Percentiles rank a stretch among this genome's conserved stretches.
phyloP scores from a whole-genome alignment of 2,113 vertebrate genomes.

The Syngnathus floridae region DNA sequence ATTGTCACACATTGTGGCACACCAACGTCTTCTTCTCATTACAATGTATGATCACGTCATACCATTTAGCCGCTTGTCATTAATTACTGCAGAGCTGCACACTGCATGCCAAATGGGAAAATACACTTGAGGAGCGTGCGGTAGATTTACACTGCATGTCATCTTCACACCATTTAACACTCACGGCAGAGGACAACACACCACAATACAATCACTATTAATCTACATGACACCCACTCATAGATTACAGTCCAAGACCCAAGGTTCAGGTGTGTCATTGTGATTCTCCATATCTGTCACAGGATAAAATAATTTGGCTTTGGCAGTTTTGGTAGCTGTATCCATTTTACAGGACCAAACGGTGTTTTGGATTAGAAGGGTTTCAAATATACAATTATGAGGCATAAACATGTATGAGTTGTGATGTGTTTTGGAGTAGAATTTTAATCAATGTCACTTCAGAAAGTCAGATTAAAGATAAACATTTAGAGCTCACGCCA shows the following conservation, averaged over 20 bases:
- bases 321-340: neutral
- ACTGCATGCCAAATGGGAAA: slow-evolving; percentile 55
- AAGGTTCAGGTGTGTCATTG: slow-evolving; percentile 39
- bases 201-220: slow-evolving; percentile 46
- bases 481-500: neutral
- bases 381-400: neutral
- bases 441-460: slow-evolving; percentile 1
- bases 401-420: neutral
- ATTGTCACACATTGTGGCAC: slow-evolving; percentile 51
- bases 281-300: slow-evolving; percentile 52
- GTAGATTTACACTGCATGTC: slow-evolving; percentile 48
- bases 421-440: neutral
- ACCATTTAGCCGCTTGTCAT: slow-evolving; percentile 67
- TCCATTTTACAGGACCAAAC: neutral
- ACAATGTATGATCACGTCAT: slow-evolving; percentile 63
- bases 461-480: neutral
- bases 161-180: slow-evolving; percentile 52
- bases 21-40: slow-evolving; percentile 66
- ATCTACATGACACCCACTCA: slow-evolving; percentile 41
- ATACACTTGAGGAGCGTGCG: slow-evolving; percentile 9
- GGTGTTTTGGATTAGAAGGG: neutral
- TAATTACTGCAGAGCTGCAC: slow-evolving; percentile 64
- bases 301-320: slow-evolving; percentile 31
- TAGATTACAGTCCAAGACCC: slow-evolving; percentile 37
- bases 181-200: slow-evolving; percentile 39